Percentiles rank a stretch among this genome's conserved stretches.
phyloP scores from a whole-genome alignment of 35 echinoderm and acorn worm species.

The Anneissia japonica region DNA sequence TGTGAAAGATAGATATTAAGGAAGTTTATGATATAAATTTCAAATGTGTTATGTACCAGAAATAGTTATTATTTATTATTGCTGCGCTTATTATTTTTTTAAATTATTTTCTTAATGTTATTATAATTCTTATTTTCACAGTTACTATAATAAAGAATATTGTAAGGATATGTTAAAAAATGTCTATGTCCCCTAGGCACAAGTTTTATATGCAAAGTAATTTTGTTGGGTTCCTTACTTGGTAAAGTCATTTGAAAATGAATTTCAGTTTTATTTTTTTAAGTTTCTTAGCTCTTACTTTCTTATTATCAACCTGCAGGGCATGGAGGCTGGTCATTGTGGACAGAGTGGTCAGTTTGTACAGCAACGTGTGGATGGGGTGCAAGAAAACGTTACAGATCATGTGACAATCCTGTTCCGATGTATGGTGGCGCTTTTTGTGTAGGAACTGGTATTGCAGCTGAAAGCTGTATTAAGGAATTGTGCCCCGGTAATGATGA shows the following conservation, averaged over 20 bases:
- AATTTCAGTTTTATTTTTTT: no score
- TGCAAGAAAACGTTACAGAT: conserved; percentile 21
- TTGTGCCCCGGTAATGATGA: conserved; percentile 74
- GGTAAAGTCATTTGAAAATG: no score
- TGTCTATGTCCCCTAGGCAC: not conserved
- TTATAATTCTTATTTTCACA: no score
- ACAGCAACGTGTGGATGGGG: conserved; percentile 61
- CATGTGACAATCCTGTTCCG: conserved; percentile 42
- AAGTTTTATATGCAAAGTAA: not conserved
- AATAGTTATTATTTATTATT: no score
- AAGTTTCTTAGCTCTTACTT: no score
- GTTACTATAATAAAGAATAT: not conserved
- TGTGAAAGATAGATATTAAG: no score
- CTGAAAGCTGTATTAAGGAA: conserved; percentile 46
- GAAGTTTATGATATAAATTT: no score
- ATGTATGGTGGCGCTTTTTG: conserved; percentile 56
- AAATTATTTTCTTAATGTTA: no score
- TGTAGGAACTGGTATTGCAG: conserved; percentile 26
- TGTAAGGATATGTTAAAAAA: not conserved
- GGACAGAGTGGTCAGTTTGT: conserved; percentile 58
- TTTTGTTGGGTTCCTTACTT: no score
- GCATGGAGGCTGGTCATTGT: conserved; percentile 60
- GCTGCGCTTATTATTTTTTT: no score
- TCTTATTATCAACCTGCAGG: conserved; percentile 8
- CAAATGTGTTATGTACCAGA: no score